A percentile compares a stretch with the other conserved stretches of the same genome.
phyloP scores from a whole-genome alignment of 2,888 invertebrate genomes.

The Drosophila borealis region DNA sequence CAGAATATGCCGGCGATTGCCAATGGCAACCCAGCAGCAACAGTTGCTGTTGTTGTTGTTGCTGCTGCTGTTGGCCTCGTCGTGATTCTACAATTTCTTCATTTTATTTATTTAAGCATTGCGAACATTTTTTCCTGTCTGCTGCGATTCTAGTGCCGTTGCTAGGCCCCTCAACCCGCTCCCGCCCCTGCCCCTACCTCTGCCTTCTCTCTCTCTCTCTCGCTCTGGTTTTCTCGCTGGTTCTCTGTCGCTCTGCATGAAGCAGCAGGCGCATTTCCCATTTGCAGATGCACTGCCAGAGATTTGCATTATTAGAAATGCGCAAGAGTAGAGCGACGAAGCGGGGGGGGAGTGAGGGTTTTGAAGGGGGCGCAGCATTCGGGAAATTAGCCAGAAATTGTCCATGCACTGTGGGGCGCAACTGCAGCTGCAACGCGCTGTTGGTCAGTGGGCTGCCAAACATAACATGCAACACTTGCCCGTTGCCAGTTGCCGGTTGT shows the following conservation, averaged over 20 bases:
- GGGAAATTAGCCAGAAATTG: conserved; percentile 78
- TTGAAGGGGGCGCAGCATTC: conserved; percentile 10
- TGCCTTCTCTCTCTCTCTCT: conserved; percentile 2
- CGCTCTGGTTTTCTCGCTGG: not conserved
- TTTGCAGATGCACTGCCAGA: conserved; percentile 54
- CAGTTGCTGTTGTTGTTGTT: conserved; percentile 44
- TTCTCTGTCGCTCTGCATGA: conserved; percentile 15
- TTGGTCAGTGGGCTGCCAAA: conserved; percentile 71
- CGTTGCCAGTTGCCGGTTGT: conserved; percentile 30
- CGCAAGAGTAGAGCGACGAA: conserved; percentile 4
- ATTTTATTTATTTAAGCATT: conserved; percentile 81
- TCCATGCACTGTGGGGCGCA: conserved; percentile 72
- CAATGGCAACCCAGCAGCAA: conserved; percentile 27
- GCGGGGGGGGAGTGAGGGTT: not conserved
- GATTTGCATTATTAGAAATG: conserved; percentile 73
- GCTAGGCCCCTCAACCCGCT: conserved; percentile 8
- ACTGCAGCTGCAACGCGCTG: conserved; percentile 54
- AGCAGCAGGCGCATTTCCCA: conserved; percentile 53
- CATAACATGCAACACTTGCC: conserved; percentile 65
- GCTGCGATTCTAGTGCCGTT: conserved; percentile 36
- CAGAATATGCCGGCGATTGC: conserved; percentile 38
- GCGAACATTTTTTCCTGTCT: conserved; percentile 73
- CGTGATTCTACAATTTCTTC: conserved; percentile 81
- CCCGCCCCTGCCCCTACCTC: not conserved
- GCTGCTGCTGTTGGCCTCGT: conserved; percentile 49